Evolutionary conservation across 2,797 vertebrate species (phyloP).

Genomic region (Hippoglossus hippoglossus): DNA sequence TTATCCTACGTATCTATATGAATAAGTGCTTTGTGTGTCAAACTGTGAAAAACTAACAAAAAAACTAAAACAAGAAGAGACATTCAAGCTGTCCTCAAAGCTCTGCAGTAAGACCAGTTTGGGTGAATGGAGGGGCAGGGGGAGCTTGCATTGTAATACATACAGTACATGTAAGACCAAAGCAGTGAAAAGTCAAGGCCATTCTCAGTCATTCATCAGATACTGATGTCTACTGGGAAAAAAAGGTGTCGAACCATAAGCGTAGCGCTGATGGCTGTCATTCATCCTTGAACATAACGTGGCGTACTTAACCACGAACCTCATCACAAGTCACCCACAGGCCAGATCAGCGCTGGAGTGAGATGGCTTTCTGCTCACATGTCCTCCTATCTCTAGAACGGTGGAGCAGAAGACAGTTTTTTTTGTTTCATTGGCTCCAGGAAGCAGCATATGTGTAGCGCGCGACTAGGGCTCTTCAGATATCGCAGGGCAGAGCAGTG

Average conservation of each 20-base stretch:
- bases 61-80: slow-evolving; percentile 73
- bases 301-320: slow-evolving; percentile 64
- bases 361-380: slow-evolving; percentile 58
- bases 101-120: slow-evolving; percentile 80
- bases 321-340: slow-evolving; percentile 60
- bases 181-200: slow-evolving; percentile 83
- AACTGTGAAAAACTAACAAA: slow-evolving; percentile 55
- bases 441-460: slow-evolving; percentile 74
- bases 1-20: slow-evolving; percentile 68
- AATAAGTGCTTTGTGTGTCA: slow-evolving; percentile 53
- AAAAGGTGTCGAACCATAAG: slow-evolving; percentile 78
- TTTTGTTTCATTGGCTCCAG: slow-evolving; percentile 67
- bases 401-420: slow-evolving; percentile 58
- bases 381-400: slow-evolving; percentile 58
- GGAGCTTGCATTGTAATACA: slow-evolving; percentile 79
- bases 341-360: slow-evolving; percentile 43
- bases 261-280: slow-evolving; percentile 75
- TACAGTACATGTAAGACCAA: slow-evolving; percentile 79
- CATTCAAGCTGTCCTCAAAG: slow-evolving; percentile 86
- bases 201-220: slow-evolving; percentile 85
- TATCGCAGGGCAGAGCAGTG: slow-evolving; percentile 60
- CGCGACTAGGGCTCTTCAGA: slow-evolving; percentile 58
- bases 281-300: slow-evolving; percentile 74
- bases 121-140: slow-evolving; percentile 70
- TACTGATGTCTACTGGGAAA: slow-evolving; percentile 80